phyloP scores from a whole-genome alignment of 23 tunicate genomes.

The Ciona savignyi region DNA sequence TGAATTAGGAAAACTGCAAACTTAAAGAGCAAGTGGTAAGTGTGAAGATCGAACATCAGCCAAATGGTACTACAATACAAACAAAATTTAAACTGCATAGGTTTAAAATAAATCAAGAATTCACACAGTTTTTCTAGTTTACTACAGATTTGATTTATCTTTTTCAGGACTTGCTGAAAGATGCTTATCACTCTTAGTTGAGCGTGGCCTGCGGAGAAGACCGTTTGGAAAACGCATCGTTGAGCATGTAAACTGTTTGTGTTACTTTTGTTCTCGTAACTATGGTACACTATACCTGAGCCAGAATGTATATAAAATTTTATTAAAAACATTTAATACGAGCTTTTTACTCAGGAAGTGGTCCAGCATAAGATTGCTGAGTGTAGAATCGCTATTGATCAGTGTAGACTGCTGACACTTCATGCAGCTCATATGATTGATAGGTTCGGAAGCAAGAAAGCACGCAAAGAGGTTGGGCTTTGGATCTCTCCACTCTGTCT shows the following conservation, averaged over 20 bases:
- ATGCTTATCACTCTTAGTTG: conserved; percentile 55
- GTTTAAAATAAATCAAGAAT: too few species aligned
- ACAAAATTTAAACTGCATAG: too few species aligned
- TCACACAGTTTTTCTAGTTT: too few species aligned
- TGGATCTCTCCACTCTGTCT: neutral
- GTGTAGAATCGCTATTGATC: conserved; percentile 76
- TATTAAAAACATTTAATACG: too few species aligned
- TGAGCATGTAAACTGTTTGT: conserved; percentile 57
- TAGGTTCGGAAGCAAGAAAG: conserved; percentile 50
- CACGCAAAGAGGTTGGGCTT: conserved; percentile 60
- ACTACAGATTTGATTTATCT: neutral
- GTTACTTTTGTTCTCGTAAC: neutral
- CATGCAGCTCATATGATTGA: conserved; percentile 87
- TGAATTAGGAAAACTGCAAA: too few species aligned
- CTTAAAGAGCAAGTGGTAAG: too few species aligned
- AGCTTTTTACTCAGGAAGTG: conserved; percentile 54
- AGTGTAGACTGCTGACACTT: conserved; percentile 78
- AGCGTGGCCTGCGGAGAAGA: conserved; percentile 51
- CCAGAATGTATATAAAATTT: too few species aligned
- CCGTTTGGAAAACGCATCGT: conserved; percentile 87
- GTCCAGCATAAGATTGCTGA: conserved; percentile 83
- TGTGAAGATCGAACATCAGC: too few species aligned
- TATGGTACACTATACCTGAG: too few species aligned
- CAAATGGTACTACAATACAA: too few species aligned
- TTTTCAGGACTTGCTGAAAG: conserved; percentile 75